Evolutionary conservation across 1,140 invertebrate genomes (phyloP).

Genomic region (Drosophila obscura): DNA sequence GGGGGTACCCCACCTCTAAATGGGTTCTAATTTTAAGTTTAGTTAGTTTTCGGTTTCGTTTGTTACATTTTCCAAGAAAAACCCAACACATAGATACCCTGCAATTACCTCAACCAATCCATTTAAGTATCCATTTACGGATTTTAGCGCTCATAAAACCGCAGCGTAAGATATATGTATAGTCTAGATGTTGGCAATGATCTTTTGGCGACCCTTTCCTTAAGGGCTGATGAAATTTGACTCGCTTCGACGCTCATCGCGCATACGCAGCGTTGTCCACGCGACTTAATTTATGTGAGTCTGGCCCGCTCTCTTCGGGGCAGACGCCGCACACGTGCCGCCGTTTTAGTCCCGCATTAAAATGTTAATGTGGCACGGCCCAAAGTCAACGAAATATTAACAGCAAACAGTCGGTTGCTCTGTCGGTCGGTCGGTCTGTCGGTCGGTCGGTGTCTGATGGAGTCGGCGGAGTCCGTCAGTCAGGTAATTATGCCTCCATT

Average conservation of each 20-base stretch:
- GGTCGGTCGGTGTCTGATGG: background rate
- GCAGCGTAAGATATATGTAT: background rate
- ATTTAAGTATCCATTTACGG: no score
- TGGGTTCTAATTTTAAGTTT: no score
- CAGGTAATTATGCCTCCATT: conserved; percentile 76
- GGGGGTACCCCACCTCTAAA: no score
- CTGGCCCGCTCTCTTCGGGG: background rate
- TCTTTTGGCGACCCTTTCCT: background rate
- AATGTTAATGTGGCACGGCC: conserved; percentile 73
- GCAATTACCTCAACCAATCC: no score
- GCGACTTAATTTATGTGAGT: conserved; percentile 62
- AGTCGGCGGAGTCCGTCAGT: background rate
- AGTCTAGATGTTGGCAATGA: background rate
- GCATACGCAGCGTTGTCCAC: conserved; percentile 64
- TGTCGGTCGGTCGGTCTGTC: conserved; percentile 8
- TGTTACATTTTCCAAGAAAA: no score
- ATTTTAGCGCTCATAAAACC: background rate
- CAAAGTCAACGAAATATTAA: conserved; percentile 69
- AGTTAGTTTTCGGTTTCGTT: no score
- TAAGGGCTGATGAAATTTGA: conserved; percentile 61
- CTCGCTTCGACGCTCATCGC: conserved; percentile 53
- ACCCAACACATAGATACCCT: no score
- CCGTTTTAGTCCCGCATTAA: conserved; percentile 67
- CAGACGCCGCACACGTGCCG: conserved; percentile 48
- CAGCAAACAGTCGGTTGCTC: conserved; percentile 9